Evolutionary conservation across 2,888 invertebrate species (phyloP).

Genomic region (Pachliopta kotzebuea): DNA sequence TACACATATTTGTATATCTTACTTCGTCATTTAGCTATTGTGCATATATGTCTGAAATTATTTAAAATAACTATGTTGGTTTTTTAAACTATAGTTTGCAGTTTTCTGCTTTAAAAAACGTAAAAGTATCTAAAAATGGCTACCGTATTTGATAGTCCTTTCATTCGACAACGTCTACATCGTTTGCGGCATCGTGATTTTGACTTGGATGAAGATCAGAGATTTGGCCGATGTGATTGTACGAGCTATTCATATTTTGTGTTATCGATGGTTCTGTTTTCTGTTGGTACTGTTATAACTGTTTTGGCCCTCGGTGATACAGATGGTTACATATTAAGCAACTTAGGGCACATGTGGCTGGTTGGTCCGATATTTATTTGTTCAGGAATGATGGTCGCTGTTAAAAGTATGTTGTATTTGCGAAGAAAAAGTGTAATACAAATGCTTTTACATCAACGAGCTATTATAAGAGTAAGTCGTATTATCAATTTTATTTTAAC

Average conservation of each 20-base stretch:
- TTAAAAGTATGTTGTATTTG: constrained; percentile 84
- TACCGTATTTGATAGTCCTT: constrained; percentile 82
- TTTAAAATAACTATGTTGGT: constrained; percentile 30
- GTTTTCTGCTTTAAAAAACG: constrained; percentile 37
- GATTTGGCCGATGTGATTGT: constrained; percentile 83
- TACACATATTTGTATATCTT: constrained; percentile 13
- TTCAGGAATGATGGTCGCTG: constrained; percentile 84
- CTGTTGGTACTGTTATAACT: constrained; percentile 83
- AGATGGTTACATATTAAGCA: constrained; percentile 80
- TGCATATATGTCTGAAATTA: neutral
- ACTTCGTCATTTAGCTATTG: constrained; percentile 6
- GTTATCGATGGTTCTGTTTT: constrained; percentile 82
- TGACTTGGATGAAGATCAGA: constrained; percentile 80
- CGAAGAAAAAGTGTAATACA: constrained; percentile 83
- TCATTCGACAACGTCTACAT: constrained; percentile 81
- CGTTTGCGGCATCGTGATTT: constrained; percentile 80
- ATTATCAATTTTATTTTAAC: neutral
- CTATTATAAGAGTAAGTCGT: constrained; percentile 79
- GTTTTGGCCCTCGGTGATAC: constrained; percentile 82
- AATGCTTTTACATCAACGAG: constrained; percentile 83
- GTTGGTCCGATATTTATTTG: constrained; percentile 85
- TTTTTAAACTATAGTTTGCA: constrained; percentile 37
- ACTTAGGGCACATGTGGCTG: constrained; percentile 85
- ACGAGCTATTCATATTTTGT: constrained; percentile 84
- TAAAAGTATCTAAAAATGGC: constrained; percentile 70